phyloP scores from a whole-genome alignment of 2,113 vertebrate species.

The Sakesphorus luctuosus region DNA sequence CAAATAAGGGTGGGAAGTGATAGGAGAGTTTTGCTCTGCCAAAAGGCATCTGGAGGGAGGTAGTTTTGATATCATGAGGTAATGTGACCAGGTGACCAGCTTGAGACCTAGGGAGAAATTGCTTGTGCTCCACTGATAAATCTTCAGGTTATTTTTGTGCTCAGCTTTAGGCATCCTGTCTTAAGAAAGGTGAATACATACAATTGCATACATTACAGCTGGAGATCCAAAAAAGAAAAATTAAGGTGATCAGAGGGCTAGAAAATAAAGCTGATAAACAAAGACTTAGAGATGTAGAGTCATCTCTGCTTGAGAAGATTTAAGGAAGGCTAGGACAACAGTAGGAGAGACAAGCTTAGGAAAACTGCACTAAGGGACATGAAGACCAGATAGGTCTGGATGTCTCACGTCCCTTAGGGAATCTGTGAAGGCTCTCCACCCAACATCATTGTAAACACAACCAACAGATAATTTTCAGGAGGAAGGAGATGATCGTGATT shows the following conservation, averaged over 20 bases:
- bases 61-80: background rate
- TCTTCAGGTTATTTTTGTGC: background rate
- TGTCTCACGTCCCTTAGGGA: background rate
- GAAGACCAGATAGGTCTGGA: background rate
- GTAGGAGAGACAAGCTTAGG: background rate
- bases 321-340: background rate
- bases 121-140: background rate
- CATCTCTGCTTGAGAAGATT: background rate
- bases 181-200: background rate
- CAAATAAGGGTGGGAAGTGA: background rate
- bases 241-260: background rate
- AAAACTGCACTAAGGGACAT: fast-evolving
- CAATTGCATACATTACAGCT: background rate
- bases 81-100: background rate
- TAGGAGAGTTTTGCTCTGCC: background rate
- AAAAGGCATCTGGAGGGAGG: background rate
- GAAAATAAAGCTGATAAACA: background rate
- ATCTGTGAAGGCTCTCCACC: background rate
- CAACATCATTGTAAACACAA: background rate
- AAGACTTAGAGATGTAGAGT: background rate
- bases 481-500: background rate
- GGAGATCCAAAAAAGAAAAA: background rate
- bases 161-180: background rate
- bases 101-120: background rate
- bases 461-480: background rate